Base-by-base conservation (phyloP, 2,113 vertebrate species). In the Oncorhynchus gorbuscha region DNA sequence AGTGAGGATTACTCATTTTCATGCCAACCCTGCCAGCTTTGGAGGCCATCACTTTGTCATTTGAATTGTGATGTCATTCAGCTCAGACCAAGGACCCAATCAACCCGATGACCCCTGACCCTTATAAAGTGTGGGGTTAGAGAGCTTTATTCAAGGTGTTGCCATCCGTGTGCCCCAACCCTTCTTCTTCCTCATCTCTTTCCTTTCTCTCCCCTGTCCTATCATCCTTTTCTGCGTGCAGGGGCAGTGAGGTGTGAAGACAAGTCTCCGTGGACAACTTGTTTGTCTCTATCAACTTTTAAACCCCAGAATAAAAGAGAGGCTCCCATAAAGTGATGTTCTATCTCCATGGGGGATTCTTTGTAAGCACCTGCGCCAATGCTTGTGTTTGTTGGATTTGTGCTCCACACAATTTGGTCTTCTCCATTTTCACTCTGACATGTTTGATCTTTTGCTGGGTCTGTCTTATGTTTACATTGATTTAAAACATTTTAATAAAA, bases 151-250 rank as follows among this genome's bases (percentile, higher is more conserved):
- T 89, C 79, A 87, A 89, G 86, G 89, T 89, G 89, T 83, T 86
- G 88, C 91, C 91, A 92, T 92, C 91, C 91, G 89, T 87, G 91
- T 77, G 86, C 88, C 87, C 89, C 80, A 79, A 73, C 86, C 79
- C 66, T 81, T 85, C 86, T 82, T 86, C 71, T 70, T 18, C n/a
- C 65, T 39, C 14, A 20, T n/a, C 16, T 74, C 39, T 74, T 69
- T 78, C 77, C 20, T 70, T 70, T 70, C 69, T 59, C 74, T 0
- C 51, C 82, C 86, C 85, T 45, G 30, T 35, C 67, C 84, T 76
- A 81, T 86, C 81, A 64, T 72, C 81, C 77, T 48, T 69, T 70
- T 71, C 61, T 78, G 77, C 77, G 77, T 88, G 86, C 77, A 76
- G 76, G 51, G 66, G 86, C 79, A 83, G 65, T 68, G 72, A 74